Percentiles rank a stretch among this genome's conserved stretches.
phyloP scores from a whole-genome alignment of 1,140 invertebrate genomes.

The Drosophila kepulauana region DNA sequence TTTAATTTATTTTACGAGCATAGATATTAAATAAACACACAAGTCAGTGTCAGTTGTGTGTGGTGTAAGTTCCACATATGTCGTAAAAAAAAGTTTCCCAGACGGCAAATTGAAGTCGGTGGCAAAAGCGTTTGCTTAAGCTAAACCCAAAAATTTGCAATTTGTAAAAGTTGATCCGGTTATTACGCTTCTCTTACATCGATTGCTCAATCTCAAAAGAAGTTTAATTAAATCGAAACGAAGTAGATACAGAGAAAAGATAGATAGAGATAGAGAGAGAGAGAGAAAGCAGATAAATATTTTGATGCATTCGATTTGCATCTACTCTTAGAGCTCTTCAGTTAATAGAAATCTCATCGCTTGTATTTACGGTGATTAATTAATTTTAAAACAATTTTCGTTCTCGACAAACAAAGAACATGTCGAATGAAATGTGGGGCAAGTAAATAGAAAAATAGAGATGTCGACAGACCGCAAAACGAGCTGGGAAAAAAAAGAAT shows the following conservation, averaged over 20 bases:
- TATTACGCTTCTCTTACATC: constrained; percentile 14
- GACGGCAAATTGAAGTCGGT: constrained; percentile 3
- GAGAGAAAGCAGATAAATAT: constrained; percentile 2
- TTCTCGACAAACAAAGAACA: constrained; percentile 25
- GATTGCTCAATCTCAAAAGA: constrained; percentile 9
- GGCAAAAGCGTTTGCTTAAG: constrained; percentile 13
- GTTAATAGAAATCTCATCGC: constrained; percentile 45
- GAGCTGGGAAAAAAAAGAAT: neutral
- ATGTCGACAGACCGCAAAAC: neutral
- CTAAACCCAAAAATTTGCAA: constrained; percentile 58
- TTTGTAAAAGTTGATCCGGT: constrained; percentile 54
- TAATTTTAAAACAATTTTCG: constrained; percentile 47
- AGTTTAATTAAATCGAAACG: constrained; percentile 48
- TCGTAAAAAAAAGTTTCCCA: constrained; percentile 49
- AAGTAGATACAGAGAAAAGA: neutral
- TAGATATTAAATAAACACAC: constrained; percentile 82
- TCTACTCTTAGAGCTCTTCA: constrained; percentile 3
- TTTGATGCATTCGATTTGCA: constrained; percentile 20
- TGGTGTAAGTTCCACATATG: constrained; percentile 33
- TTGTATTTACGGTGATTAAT: constrained; percentile 48
- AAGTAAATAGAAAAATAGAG: constrained; percentile 11
- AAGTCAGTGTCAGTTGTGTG: constrained; percentile 38
- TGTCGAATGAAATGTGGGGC: constrained; percentile 26
- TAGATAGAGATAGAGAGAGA: neutral
- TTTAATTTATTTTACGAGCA: constrained; percentile 78